Evolutionary conservation across 2,888 invertebrate genomes (phyloP).

Genomic region (Chrysolina americana): DNA sequence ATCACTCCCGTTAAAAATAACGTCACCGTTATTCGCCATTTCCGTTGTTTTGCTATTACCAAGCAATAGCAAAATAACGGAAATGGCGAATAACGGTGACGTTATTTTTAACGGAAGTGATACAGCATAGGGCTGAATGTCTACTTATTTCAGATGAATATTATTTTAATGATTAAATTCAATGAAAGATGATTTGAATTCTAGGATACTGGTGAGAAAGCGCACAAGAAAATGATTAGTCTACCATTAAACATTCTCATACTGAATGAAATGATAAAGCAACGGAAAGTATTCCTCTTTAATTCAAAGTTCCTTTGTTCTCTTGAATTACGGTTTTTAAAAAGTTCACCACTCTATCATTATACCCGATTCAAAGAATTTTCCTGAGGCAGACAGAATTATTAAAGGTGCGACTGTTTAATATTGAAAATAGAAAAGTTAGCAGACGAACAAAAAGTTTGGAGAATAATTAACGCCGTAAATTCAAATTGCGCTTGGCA

Average conservation of each 20-base stretch:
- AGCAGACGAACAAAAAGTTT: conserved; percentile 34
- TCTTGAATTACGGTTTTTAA: conserved; percentile 7
- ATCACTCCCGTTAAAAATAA: no score
- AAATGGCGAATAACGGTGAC: no score
- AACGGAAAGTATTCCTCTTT: neutral
- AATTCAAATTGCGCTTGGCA: conserved; percentile 33
- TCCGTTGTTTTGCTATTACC: no score
- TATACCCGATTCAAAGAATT: conserved; percentile 1
- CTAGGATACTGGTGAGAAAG: no score
- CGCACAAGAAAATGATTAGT: neutral
- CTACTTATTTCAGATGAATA: no score
- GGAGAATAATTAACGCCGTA: conserved; percentile 31
- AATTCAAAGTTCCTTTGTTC: conserved; percentile 6
- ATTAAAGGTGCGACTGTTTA: conserved; percentile 30
- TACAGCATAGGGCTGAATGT: no score
- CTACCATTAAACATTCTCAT: neutral
- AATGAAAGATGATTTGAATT: no score
- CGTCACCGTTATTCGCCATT: no score
- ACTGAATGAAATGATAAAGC: neutral
- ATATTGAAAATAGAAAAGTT: conserved; percentile 28
- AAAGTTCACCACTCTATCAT: conserved; percentile 11
- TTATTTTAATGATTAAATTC: no score
- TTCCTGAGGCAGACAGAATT: conserved; percentile 5
- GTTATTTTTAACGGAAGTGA: no score
- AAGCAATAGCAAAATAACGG: no score